phyloP scores from a whole-genome alignment of 2,113 vertebrate genomes.

The Entelurus aequoreus region DNA sequence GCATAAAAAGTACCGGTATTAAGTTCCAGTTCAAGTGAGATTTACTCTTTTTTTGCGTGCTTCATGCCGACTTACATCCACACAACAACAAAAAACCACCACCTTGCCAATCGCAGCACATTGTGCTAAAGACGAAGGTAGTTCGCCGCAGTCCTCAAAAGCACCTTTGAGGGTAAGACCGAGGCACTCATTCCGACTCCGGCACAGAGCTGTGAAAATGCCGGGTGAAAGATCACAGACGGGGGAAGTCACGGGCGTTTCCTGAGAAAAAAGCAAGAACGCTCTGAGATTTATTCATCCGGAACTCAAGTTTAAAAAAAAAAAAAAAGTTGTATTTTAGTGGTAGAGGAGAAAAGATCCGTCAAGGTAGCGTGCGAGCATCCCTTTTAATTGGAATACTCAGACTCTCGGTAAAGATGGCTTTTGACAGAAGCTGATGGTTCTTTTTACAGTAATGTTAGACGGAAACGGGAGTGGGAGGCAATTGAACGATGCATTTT shows the following conservation, averaged over 20 bases:
- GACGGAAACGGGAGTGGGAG: constrained; percentile 1
- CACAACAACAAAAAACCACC: too few relatives aligned
- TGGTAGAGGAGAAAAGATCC: too few relatives aligned
- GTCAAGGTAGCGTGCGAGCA: too few relatives aligned
- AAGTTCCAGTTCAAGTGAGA: too few relatives aligned
- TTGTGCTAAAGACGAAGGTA: not conserved
- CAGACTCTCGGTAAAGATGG: constrained; percentile 7
- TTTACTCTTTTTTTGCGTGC: too few relatives aligned
- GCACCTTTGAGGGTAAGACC: not conserved
- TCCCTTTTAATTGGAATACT: constrained; percentile 31
- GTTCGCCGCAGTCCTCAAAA: not conserved
- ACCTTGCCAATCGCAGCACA: not conserved
- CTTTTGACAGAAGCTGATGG: not conserved
- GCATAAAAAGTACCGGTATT: too few relatives aligned
- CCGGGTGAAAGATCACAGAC: not conserved
- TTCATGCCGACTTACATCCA: too few relatives aligned
- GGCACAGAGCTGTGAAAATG: not conserved
- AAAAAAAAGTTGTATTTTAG: too few relatives aligned
- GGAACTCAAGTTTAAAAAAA: not conserved
- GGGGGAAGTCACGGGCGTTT: not conserved
- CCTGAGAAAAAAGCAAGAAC: not conserved
- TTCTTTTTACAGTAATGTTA: not conserved
- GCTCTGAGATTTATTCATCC: not conserved
- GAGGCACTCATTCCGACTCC: too few relatives aligned
- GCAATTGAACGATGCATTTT: constrained; percentile 9